Conservation (phyloP, 2,888 invertebrate species). For the Cabera pusaria region DNA sequence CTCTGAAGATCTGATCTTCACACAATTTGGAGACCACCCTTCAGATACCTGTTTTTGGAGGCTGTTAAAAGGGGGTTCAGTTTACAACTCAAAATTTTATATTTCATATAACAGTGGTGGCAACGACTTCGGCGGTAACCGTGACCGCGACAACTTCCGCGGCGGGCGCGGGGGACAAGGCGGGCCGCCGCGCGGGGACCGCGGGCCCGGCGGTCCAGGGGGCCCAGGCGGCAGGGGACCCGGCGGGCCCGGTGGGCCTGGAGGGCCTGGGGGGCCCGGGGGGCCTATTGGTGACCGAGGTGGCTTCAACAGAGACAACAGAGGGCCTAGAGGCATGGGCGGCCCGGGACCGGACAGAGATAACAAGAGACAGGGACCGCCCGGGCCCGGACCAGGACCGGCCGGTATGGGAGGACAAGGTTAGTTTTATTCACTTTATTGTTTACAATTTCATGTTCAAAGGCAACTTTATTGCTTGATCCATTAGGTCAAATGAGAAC, state of each 20-base stretch:
- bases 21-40: no score
- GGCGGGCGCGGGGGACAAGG: slow-evolving; percentile 41
- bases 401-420: slow-evolving; percentile 27
- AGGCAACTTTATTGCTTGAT: no score
- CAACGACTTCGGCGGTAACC: slow-evolving; percentile 40
- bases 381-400: slow-evolving; percentile 28
- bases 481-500: no score
- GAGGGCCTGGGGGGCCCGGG: slow-evolving; percentile 37
- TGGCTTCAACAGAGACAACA: slow-evolving; percentile 25
- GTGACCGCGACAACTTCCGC: slow-evolving; percentile 52
- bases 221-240: slow-evolving; percentile 40
- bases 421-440: no score
- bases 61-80: no score
- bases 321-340: slow-evolving; percentile 38
- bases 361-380: no score
- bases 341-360: slow-evolving; percentile 36
- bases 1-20: no score
- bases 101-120: no score
- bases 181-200: slow-evolving; percentile 24
- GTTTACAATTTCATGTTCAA: no score
- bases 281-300: slow-evolving; percentile 26
- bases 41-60: no score
- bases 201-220: slow-evolving; percentile 35
- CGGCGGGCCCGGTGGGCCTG: slow-evolving; percentile 33
- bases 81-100: no score